Evolutionary conservation across 2,888 invertebrate species (phyloP), one percentile per base, ranked within the genome.

Genomic region (Sicus ferrugineus): DNA sequence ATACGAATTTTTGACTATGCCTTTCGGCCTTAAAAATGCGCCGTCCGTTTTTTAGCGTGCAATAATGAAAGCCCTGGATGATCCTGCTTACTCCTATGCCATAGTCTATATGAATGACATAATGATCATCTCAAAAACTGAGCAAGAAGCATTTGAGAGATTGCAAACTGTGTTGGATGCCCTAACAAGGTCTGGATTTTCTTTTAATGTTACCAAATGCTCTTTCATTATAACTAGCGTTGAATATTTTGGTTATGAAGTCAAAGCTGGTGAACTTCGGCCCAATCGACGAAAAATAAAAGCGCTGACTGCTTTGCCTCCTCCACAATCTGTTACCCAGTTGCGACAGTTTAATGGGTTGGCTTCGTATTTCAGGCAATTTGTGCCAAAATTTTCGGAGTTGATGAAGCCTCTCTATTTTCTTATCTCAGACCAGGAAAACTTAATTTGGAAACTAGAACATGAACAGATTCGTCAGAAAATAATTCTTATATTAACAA

Each of bases 91-190:
- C n/a, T n/a, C n/a, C n/a, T n/a, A n/a, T n/a, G 54, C 28, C 14
- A 26, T 54, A 26, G 54, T 71, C 28, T 72, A 73, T 67, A 68
- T 73, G 63, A 72, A 72, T 66, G 72, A 70, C 38, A 69, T 73
- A 9, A 31, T 70, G 48, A 59, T 73, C 62, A 63, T 70, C 11
- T 66, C 71, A 34, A 48, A 14, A 26, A 70, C 63, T 30, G 62
- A 67, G 23, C 62, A 68, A 16, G 68, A 69, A 48, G 69, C 70
- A 30, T 48, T 71, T 11, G 69, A 68, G 21, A 71, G 71, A 50
- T 46, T 72, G n/a, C n/a, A 26, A 38, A 54, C 38, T 23, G 70
- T 72, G 19, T 30, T 72, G 30, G 58, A 63, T 48, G 64, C 58
- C 4, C 67, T 73, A 46, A 66, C 59, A 16, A 59, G 63, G 23